Conservation (phyloP, 2,113 vertebrate genomes). For the Pseudonaja textilis region DNA sequence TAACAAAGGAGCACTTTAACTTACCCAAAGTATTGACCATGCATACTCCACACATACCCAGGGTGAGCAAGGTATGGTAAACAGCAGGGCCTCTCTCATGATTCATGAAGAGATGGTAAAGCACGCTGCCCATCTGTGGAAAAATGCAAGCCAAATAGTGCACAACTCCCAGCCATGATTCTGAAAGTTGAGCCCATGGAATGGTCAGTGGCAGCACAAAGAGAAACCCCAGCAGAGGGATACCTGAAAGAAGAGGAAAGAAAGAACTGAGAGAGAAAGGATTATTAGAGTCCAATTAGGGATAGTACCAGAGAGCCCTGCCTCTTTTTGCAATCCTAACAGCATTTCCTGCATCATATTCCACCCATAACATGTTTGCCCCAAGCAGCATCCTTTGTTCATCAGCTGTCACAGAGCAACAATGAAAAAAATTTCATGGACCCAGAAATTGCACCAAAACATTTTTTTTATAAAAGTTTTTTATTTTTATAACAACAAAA, state of each 20-base stretch:
- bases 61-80: conserved; percentile 82
- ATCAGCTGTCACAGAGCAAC: neutral
- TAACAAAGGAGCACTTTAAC: conserved; percentile 17
- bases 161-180: conserved; percentile 79
- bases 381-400: neutral
- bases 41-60: conserved; percentile 90
- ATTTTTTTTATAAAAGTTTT: too few species aligned
- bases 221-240: conserved; percentile 83
- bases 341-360: neutral
- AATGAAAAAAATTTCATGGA: too few species aligned
- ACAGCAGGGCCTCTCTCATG: conserved; percentile 81
- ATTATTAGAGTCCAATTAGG: too few species aligned
- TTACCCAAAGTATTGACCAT: conserved; percentile 88
- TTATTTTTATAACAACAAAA: too few species aligned
- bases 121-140: conserved; percentile 81
- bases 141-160: conserved; percentile 87
- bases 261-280: neutral
- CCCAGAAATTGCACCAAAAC: neutral
- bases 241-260: conserved; percentile 65
- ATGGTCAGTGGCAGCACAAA: conserved; percentile 83
- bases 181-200: conserved; percentile 80
- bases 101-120: conserved; percentile 94
- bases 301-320: too few species aligned
- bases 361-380: neutral
- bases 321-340: neutral